phyloP scores from a whole-genome alignment of 2,113 vertebrate species.

The Brienomyrus longianalis region DNA sequence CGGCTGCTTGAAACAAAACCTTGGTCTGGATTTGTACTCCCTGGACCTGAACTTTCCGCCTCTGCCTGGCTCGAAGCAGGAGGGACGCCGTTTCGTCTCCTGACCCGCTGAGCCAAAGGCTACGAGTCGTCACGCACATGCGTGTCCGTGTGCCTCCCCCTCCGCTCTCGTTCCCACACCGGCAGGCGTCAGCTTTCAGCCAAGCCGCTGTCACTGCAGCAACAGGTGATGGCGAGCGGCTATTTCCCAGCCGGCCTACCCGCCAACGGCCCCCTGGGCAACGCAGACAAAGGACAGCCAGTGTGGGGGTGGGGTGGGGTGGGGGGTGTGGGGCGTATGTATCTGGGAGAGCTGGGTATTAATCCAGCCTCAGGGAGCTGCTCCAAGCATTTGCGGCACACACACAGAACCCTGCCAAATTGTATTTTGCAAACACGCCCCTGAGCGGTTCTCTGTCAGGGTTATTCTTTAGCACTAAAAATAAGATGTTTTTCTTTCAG shows the following conservation, averaged over 20 bases:
- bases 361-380: neutral
- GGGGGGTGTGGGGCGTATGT: neutral
- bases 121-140: neutral
- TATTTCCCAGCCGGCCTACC: neutral
- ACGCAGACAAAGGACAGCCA: slow-evolving; percentile 7
- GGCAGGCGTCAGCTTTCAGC: neutral
- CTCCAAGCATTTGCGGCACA: neutral
- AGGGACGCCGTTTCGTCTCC: neutral
- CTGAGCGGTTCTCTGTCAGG: neutral
- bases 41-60: neutral
- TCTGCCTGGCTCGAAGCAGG: neutral
- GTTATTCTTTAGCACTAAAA: neutral
- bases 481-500: neutral
- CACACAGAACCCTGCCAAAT: neutral
- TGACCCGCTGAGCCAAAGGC: neutral
- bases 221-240: slow-evolving; percentile 12
- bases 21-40: neutral
- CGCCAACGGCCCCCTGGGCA: neutral
- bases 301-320: neutral
- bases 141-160: neutral
- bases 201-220: slow-evolving; percentile 18
- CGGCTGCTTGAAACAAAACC: neutral
- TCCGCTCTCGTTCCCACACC: neutral
- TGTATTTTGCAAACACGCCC: neutral
- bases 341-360: neutral